Evolutionary conservation across 2,888 invertebrate genomes (phyloP), one percentile per base, ranked within the genome.

Genomic region (Scaptomyza cyrtandrae): DNA sequence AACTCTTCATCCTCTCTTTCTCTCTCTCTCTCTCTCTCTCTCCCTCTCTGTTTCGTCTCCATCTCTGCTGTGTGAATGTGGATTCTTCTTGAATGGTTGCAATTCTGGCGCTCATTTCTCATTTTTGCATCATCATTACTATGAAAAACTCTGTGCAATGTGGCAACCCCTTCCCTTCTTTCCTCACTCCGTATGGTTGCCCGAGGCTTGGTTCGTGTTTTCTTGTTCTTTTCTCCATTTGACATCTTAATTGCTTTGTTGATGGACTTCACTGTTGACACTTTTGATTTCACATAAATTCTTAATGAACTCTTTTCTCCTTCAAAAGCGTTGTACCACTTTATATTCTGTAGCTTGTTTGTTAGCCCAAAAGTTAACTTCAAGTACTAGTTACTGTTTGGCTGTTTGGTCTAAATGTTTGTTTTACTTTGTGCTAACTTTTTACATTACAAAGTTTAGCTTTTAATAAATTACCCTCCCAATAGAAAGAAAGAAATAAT

Each of bases 161-260:
- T 39, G 16, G 9, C 41, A 9, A 1, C 9, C 11, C 35, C 2
- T 14, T 14, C 10, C 16, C 35, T 41, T 13, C 44, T 0, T 19
- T 6, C 11, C 35, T 35, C 60, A 19, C 48, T 69, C 54, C 73
- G 46, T 49, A 43, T 41, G 43, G 31, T 53, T 33, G 41, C 35
- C 10, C 48, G 55, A 16, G 35, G 27, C 46, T 27, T 48, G 62
- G 64, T 55, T 45, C 33, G 58, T 63, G 61, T 56, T 35, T 35
- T 41, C 55, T 73, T 57, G 45, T 61, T 78, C 55, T 39, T n/a
- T 35, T 24, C 37, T 35, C 53, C 67, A 48, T 67, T 74, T 77
- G 86, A 86, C 77, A 79, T 75, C 84, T 78, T 84, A 86, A 86
- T 88, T 86, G 84, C 79, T 73, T 69, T 79, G 79, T 69, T 81